Evolutionary conservation across 2,113 vertebrate species (phyloP).

Genomic region (Lipophrys pholis): DNA sequence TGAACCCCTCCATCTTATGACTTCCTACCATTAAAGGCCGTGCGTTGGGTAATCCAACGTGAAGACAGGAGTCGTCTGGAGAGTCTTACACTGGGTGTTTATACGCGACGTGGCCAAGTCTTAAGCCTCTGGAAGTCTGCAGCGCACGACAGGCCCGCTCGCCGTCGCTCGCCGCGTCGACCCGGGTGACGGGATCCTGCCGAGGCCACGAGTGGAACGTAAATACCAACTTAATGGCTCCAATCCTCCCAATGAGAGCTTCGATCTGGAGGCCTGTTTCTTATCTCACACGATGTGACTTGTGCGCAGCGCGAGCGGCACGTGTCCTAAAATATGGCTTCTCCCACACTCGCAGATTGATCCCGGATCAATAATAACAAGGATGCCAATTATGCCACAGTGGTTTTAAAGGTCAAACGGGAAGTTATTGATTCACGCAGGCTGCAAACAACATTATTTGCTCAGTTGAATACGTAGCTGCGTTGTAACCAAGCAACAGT

Average conservation of each 20-base stretch:
- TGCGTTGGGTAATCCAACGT: conserved; percentile 63
- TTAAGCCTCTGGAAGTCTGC: conserved; percentile 78
- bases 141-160: conserved; percentile 60
- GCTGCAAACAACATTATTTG: conserved; percentile 51
- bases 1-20: conserved; percentile 46
- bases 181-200: conserved; percentile 57
- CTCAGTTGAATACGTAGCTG: conserved; percentile 34
- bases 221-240: conserved; percentile 55
- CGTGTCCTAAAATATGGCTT: conserved; percentile 8
- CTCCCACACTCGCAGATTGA: conserved; percentile 30
- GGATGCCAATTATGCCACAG: conserved; percentile 64
- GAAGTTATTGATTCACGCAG: conserved; percentile 69
- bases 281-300: conserved; percentile 35
- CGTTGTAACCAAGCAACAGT: conserved; percentile 18
- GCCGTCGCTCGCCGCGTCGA: conserved; percentile 60
- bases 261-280: conserved; percentile 61
- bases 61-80: conserved; percentile 77
- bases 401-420: conserved; percentile 74
- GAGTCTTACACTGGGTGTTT: conserved; percentile 81
- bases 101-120: conserved; percentile 68
- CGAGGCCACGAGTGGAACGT: conserved; percentile 36
- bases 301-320: conserved; percentile 16
- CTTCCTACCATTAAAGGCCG: conserved; percentile 74
- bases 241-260: conserved; percentile 32
- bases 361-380: conserved; percentile 69